These are phyloP conservation scores for Melipona beecheii DNA, from an alignment of 2,888 invertebrate genomes.

Conservation along the genomic window DNA sequence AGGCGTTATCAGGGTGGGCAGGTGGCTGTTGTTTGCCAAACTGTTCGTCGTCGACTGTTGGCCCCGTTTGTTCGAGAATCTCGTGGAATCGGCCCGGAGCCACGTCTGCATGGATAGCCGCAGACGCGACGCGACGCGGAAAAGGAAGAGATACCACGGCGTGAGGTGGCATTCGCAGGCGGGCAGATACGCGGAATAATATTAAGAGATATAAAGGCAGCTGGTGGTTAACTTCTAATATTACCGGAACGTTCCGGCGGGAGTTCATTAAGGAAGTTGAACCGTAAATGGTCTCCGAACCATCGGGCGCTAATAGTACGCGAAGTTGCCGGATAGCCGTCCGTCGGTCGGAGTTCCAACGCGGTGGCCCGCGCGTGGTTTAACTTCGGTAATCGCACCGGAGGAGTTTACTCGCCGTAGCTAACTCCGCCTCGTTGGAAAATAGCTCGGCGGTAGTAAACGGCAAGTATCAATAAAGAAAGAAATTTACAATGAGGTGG, in stretches of 20 bases:
- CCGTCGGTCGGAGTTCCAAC: background rate
- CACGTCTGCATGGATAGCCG: slow-evolving; percentile 22
- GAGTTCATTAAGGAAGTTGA: background rate
- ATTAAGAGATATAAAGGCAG: slow-evolving; percentile 6
- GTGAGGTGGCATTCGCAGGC: background rate
- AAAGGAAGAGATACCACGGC: background rate
- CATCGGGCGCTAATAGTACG: background rate
- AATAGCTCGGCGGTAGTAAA: background rate
- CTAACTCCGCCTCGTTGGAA: background rate
- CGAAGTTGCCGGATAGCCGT: background rate
- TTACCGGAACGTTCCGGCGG: background rate
- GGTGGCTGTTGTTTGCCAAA: slow-evolving; percentile 39
- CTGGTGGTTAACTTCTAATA: background rate
- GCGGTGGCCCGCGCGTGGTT: background rate
- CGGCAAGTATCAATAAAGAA: background rate
- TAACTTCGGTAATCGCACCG: slow-evolving; percentile 17
- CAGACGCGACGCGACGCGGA: background rate
- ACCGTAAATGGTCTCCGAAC: background rate
- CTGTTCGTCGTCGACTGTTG: slow-evolving; percentile 37
- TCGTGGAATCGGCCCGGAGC: slow-evolving; percentile 13
- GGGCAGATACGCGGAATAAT: slow-evolving; percentile 9
- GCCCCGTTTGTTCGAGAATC: slow-evolving; percentile 24
- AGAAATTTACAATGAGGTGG: background rate
- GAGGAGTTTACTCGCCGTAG: background rate
- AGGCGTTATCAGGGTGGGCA: slow-evolving; percentile 53